Evolutionary conservation across 1,140 invertebrate genomes (phyloP), one percentile per base, ranked within the genome.

Genomic region (Drosophila asahinai): DNA sequence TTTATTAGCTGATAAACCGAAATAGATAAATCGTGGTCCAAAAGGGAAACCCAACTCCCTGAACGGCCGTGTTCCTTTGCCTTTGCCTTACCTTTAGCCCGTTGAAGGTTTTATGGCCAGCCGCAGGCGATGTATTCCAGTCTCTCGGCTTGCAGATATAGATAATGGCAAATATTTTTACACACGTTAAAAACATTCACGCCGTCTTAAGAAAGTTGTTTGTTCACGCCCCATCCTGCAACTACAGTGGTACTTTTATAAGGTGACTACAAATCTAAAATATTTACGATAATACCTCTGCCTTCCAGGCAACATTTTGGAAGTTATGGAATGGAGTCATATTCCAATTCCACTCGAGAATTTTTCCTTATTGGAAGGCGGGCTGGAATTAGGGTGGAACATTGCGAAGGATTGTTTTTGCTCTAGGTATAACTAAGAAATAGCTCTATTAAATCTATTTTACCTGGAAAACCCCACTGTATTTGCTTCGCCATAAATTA

Each of bases 1-100:
- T 90, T 90, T 90, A 90, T 90, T 90, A 90, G 86, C 86, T 90
- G 86, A 90, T 90, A 90, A 90, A 86, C 81, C 72, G 68, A 90
- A 90, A 90, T 77, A 90, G 86, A 90, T 90, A 90, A 90, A 90
- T 90, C 81, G 65, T 66, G 57, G 45, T 62, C 49, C 64, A 63
- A 80, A 64, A 64, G 59, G 54, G 66, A 58, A 71, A 71, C 70
- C 43, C 36, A 74, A 61, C 60, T 61, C 67, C 33, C 33, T 36
- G 33, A 36, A 11, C 33, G 33, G 11, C 33, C 60, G 33, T 38
- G 25, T 15, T 22, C 47, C 14, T 48, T 49, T 48, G 19, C 15
- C 30, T 27, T 14, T 43, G 9, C 9, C 5, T 45, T 54, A 54
- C 77, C 45, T 54, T 33, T 25, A 27, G 64, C 25, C 64, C 51